These are phyloP conservation scores for Umimayanthus chanpuru DNA, from an alignment of 92 coral and sea anemone genomes.

Conservation along the genomic window DNA sequence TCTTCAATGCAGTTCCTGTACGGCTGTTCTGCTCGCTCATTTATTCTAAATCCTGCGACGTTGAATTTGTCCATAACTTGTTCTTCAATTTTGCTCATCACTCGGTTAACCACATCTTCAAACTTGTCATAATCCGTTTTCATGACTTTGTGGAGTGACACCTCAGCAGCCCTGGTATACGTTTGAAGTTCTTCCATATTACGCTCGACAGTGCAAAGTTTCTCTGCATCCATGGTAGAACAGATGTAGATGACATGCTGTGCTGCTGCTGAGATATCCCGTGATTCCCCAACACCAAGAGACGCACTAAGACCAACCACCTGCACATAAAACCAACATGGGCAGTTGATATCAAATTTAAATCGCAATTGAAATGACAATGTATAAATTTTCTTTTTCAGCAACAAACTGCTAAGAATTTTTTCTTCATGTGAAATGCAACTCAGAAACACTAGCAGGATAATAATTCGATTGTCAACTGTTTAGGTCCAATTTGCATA, in stretches of 20 bases:
- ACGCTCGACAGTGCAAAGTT: conserved; percentile 64
- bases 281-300: conserved; percentile 89
- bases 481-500: no score
- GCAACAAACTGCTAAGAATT: no score
- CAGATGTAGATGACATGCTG: conserved; percentile 76
- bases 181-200: conserved; percentile 55
- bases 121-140: conserved; percentile 52
- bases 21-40: conserved; percentile 62
- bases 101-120: conserved; percentile 38
- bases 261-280: conserved; percentile 55
- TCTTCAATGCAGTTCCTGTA: conserved; percentile 85
- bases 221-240: conserved; percentile 75
- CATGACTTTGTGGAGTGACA: conserved; percentile 50
- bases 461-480: no score
- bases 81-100: conserved; percentile 64
- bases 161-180: conserved; percentile 51
- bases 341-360: no score
- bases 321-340: conserved; percentile 41
- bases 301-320: conserved; percentile 94
- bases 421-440: no score
- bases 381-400: no score
- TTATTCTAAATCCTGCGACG: background rate
- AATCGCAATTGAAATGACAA: background rate
- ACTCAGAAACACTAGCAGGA: no score
- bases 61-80: conserved; percentile 24